These are phyloP conservation scores for Thecophora atra DNA, from an alignment of 2,888 invertebrate genomes.

Conservation along the genomic window DNA sequence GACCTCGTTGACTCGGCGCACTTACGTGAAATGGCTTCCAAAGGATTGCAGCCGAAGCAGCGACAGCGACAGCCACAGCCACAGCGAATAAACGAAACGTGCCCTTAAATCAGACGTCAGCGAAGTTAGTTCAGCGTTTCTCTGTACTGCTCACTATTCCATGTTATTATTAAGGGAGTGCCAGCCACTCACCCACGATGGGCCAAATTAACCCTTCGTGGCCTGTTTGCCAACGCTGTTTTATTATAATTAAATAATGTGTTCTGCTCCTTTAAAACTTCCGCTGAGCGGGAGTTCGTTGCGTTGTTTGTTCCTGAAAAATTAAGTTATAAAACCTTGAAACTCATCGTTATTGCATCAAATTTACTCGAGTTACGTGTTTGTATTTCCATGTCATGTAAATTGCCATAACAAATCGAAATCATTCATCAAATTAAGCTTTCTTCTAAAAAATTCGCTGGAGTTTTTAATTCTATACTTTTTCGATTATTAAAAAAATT, in stretches of 20 bases:
- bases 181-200: not conserved
- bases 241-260: conserved; percentile 33
- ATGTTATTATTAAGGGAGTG: conserved; percentile 22
- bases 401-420: too few species aligned
- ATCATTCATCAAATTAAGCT: too few species aligned
- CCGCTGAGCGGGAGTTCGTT: not conserved
- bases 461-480: too few species aligned
- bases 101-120: conserved; percentile 26
- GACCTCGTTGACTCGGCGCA: conserved; percentile 10
- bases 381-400: too few species aligned
- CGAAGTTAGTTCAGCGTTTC: not conserved
- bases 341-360: not conserved
- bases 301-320: conserved; percentile 25
- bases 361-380: not conserved
- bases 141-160: conserved; percentile 1
- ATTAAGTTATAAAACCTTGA: conserved; percentile 33
- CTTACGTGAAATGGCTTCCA: conserved; percentile 26
- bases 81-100: not conserved
- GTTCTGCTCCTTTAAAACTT: conserved; percentile 1
- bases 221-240: conserved; percentile 15
- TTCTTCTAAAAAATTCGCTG: too few species aligned
- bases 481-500: too few species aligned
- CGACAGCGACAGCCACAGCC: not conserved
- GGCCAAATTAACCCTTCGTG: conserved; percentile 20
- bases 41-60: conserved; percentile 2